These are phyloP conservation scores for Eumacrocentrus americanus DNA, from an alignment of 2,888 invertebrate species.

Conservation along the genomic window DNA sequence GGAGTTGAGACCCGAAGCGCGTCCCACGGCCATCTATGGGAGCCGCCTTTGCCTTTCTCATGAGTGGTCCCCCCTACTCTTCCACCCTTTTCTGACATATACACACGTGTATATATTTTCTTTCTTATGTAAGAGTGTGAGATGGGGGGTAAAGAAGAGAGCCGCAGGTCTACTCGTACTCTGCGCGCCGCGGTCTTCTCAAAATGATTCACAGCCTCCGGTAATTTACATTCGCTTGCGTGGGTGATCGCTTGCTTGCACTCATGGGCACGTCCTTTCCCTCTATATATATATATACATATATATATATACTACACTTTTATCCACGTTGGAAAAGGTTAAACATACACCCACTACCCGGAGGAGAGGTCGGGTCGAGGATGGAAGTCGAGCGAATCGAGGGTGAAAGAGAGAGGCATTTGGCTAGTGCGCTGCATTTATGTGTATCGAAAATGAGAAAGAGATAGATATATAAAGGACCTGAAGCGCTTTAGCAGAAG, in stretches of 20 bases:
- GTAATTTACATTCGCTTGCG: conserved; percentile 60
- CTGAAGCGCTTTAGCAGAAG: conserved; percentile 11
- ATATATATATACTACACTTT: neutral
- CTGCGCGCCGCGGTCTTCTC: conserved; percentile 43
- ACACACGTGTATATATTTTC: conserved; percentile 13
- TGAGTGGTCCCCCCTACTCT: conserved; percentile 29
- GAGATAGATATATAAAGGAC: neutral
- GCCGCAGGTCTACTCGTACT: conserved; percentile 35
- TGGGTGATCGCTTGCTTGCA: conserved; percentile 47
- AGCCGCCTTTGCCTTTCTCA: conserved; percentile 54
- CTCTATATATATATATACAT: conserved; percentile 12
- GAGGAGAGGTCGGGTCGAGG: conserved; percentile 45
- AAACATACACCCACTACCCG: conserved; percentile 53
- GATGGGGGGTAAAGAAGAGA: conserved; percentile 30
- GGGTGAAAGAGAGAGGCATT: conserved; percentile 23
- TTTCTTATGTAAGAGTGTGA: conserved; percentile 38
- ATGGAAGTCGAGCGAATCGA: conserved; percentile 23
- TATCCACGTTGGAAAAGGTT: conserved; percentile 53
- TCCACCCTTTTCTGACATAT: neutral
- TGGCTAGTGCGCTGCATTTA: conserved; percentile 4
- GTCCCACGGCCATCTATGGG: conserved; percentile 59
- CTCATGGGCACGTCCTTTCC: conserved; percentile 8
- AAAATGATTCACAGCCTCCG: conserved; percentile 61
- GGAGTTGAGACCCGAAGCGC: conserved; percentile 56
- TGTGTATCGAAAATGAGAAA: conserved; percentile 12